Evolutionary conservation across 1,140 invertebrate genomes (phyloP).

Genomic region (Fopius arisanus): DNA sequence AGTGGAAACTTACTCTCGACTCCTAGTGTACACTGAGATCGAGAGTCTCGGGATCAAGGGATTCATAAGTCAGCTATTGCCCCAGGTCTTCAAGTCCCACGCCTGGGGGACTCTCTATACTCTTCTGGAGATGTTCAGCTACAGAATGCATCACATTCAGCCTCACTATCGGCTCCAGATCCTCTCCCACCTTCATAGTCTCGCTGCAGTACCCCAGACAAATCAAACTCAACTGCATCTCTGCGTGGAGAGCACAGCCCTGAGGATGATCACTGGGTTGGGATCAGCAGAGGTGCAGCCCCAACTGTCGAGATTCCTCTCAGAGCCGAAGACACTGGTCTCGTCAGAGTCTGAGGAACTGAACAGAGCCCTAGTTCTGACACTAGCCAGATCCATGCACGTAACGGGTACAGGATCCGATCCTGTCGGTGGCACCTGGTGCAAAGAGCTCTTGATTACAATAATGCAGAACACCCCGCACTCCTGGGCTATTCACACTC

Average conservation of each 20-base stretch:
- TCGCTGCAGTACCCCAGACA: slow-evolving; percentile 89
- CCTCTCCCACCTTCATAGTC: slow-evolving; percentile 85
- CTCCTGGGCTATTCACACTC: slow-evolving; percentile 91
- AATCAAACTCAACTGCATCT: slow-evolving; percentile 95
- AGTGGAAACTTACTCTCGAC: slow-evolving; percentile 92
- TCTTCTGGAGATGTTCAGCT: slow-evolving; percentile 95
- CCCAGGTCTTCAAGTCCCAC: slow-evolving; percentile 89
- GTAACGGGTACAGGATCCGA: slow-evolving; percentile 80
- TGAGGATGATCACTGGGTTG: slow-evolving; percentile 89
- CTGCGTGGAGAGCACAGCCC: slow-evolving; percentile 93
- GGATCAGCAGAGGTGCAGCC: slow-evolving; percentile 92
- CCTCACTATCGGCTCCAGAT: slow-evolving; percentile 93
- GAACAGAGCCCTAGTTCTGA: slow-evolving; percentile 89
- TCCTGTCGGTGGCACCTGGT: slow-evolving; percentile 80
- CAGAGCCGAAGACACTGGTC: slow-evolving; percentile 87
- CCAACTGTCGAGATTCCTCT: slow-evolving; percentile 85
- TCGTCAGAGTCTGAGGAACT: slow-evolving; percentile 95
- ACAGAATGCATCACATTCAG: slow-evolving; percentile 94
- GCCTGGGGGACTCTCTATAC: slow-evolving; percentile 95
- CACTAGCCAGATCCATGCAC: slow-evolving; percentile 92
- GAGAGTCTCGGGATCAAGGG: slow-evolving; percentile 97
- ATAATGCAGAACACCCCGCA: slow-evolving; percentile 96
- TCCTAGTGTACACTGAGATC: slow-evolving; percentile 96
- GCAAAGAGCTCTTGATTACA: slow-evolving; percentile 86
- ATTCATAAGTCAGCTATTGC: slow-evolving; percentile 92